These are phyloP conservation scores for Eristalinus aeneus DNA, from an alignment of 2,888 invertebrate genomes.

Conservation along the genomic window DNA sequence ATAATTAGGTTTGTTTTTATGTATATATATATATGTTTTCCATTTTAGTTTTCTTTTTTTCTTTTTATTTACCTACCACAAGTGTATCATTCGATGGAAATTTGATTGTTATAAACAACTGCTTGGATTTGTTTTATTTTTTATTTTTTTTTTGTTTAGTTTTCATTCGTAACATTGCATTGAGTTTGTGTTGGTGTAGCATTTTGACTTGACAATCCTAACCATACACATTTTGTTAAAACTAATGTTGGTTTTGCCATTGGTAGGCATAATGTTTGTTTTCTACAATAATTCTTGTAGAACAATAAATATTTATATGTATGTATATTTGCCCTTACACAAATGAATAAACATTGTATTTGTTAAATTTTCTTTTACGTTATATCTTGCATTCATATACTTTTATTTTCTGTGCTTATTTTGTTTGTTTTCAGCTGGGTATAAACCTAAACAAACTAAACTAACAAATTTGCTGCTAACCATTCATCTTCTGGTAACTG, in stretches of 20 bases:
- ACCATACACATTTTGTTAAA: conserved; percentile 42
- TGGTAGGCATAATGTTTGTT: conserved; percentile 51
- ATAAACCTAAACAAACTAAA: conserved; percentile 82
- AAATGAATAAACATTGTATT: conserved; percentile 23
- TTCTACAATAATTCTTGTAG: conserved; percentile 43
- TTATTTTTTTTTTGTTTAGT: conserved; percentile 48
- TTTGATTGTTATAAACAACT: conserved; percentile 67
- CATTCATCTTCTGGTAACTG: conserved; percentile 95
- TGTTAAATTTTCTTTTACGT: conserved; percentile 2
- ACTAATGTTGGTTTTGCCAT: conserved; percentile 49
- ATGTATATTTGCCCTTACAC: conserved; percentile 18
- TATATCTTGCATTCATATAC: conserved; percentile 10
- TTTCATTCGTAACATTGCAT: conserved; percentile 47
- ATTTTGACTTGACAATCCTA: conserved; percentile 21
- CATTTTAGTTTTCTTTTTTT: conserved; percentile 34
- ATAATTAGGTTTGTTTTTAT: conserved; percentile 26
- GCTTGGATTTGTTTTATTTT: conserved; percentile 61
- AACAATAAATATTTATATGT: conserved; percentile 45
- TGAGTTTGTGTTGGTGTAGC: conserved; percentile 40
- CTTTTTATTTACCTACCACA: conserved; percentile 60
- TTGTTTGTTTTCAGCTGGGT: conserved; percentile 38
- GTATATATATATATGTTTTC: conserved; percentile 44
- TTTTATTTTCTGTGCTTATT: conserved; percentile 23
- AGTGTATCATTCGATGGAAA: conserved; percentile 68
- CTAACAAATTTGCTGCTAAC: conserved; percentile 92